These are phyloP conservation scores for Tinea trinotella DNA, from an alignment of 2,888 invertebrate species.

Conservation along the genomic window DNA sequence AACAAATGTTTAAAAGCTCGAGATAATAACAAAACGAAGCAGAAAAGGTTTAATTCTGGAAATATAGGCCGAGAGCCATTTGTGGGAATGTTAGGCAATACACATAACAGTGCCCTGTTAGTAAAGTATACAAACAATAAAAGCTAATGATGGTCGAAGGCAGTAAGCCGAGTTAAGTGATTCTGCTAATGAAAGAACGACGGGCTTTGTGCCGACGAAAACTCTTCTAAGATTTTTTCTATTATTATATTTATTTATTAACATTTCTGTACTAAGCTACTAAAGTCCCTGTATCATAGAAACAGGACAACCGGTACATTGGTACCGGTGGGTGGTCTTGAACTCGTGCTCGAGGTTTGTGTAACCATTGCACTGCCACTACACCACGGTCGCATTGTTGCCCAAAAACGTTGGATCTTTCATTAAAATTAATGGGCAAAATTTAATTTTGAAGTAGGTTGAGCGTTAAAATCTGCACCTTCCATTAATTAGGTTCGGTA, in stretches of 20 bases:
- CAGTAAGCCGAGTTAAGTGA: constrained; percentile 6
- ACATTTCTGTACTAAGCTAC: too few species aligned
- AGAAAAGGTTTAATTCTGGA: neutral
- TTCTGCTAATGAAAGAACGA: constrained; percentile 9
- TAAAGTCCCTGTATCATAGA: too few species aligned
- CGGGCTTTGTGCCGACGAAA: neutral
- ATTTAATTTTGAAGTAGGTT: neutral
- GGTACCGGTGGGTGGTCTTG: too few species aligned
- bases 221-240: too few species aligned
- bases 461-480: neutral
- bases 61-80: neutral
- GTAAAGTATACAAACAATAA: constrained; percentile 14
- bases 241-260: too few species aligned
- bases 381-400: too few species aligned
- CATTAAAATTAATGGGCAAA: neutral
- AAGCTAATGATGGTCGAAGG: constrained; percentile 7
- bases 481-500: neutral
- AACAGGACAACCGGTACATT: too few species aligned
- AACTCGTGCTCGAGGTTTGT: too few species aligned
- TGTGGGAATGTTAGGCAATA: neutral
- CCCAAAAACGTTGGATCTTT: too few species aligned
- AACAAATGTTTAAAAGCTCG: too few species aligned
- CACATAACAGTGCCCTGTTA: neutral
- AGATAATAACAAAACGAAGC: neutral
- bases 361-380: too few species aligned